phyloP scores from a whole-genome alignment of 2,888 invertebrate genomes.

The Diplolepis rosae region DNA sequence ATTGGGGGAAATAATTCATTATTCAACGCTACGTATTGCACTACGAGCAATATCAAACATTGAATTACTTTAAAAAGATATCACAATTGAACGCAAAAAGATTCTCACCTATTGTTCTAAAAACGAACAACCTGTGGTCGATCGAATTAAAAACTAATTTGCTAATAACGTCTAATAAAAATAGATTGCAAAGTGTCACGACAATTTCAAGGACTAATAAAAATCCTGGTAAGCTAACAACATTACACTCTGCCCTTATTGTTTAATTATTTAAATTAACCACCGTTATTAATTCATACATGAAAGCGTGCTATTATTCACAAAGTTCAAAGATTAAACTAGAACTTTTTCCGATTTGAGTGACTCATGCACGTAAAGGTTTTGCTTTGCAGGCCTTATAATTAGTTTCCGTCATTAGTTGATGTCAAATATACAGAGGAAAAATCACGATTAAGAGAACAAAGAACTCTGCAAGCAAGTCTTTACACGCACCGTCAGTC shows the following conservation, averaged over 20 bases:
- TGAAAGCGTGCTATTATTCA: too few species aligned
- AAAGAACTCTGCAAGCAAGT: background rate
- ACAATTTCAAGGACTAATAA: constrained; percentile 25
- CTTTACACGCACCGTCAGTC: background rate
- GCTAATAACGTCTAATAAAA: constrained; percentile 39
- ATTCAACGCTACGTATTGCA: background rate
- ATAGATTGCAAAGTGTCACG: constrained; percentile 38
- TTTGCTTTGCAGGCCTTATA: background rate
- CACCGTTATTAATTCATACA: background rate
- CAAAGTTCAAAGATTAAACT: background rate
- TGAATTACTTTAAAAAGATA: constrained; percentile 22
- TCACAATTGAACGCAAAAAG: constrained; percentile 27
- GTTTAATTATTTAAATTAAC: constrained; percentile 12
- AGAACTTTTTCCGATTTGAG: background rate
- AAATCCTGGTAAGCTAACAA: background rate
- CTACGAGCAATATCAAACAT: constrained; percentile 15
- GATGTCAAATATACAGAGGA: background rate
- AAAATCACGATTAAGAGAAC: background rate
- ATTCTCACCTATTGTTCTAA: constrained; percentile 9
- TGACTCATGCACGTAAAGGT: background rate
- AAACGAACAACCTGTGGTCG: background rate
- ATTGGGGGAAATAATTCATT: background rate
- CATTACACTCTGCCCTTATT: constrained; percentile 29
- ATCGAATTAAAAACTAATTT: constrained; percentile 38
- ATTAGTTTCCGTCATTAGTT: background rate